Base-by-base conservation (phyloP, 2,113 vertebrate genomes). In the Lepus americanus region DNA sequence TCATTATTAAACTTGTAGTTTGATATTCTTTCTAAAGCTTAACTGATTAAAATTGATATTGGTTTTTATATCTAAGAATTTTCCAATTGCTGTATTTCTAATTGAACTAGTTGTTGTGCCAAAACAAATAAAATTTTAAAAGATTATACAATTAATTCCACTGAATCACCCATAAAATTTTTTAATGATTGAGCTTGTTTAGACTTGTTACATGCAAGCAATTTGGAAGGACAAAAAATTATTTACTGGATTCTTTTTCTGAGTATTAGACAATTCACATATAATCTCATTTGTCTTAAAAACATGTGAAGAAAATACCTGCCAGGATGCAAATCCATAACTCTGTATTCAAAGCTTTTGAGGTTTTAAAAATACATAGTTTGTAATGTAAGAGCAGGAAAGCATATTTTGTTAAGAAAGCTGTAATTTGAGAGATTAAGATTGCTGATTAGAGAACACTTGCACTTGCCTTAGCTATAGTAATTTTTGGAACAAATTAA, bases 41-140 rank as follows among this genome's bases (percentile, higher is more conserved):
- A 1, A 55, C 67, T 72, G 44, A 90, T 27, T 29, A 69, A 27
- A 90, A 77, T 31, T 73, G 25, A 74, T 63, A n/a, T n/a, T 70
- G 44, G 1, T 8, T 80, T 74, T 86, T 81, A 59, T 81, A 31
- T 39, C 5, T 84, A 93, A 69, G 16, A 55, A 85, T 91, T 84
- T 59, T 64, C 3, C 31, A 90, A 23, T 39, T 55, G n/a, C 17
- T 12, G 17, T 1, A 51, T 33, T 87, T 78, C 78, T 3, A 74
- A 61, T 51, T 59, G 81, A 72, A 61, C 73, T 33, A 87, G n/a
- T 86, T 78, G 6, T 78, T 83, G n/a, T 27, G 66, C 6, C 36
- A 83, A 87, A 84, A 67, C 79, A 90, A 44, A 1, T 51, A 72
- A 22, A 91, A 66, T 91, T 66, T 36, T 27, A 36, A 91, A 63